Evolutionary conservation across 2,888 invertebrate genomes (phyloP).

Genomic region (Epicampocera succincta): DNA sequence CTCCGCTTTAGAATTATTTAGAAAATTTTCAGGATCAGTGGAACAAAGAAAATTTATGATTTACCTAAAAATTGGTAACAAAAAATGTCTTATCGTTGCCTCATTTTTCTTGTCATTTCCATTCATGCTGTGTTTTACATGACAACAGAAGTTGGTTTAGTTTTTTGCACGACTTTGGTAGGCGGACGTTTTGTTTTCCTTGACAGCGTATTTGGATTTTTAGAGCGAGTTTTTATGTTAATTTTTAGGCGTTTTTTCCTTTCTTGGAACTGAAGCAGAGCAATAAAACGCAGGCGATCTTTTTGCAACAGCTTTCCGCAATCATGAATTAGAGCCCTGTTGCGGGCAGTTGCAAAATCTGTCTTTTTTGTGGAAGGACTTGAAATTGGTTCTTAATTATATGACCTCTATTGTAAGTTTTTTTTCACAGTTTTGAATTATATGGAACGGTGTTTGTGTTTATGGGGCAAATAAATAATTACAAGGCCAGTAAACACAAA

Average conservation of each 20-base stretch:
- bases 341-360: no score
- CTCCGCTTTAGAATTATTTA: not conserved
- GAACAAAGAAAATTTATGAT: not conserved
- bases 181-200: slow-evolving; percentile 18
- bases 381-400: no score
- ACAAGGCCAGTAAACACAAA: no score
- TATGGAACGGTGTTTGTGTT: no score
- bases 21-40: not conserved
- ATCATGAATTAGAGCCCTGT: slow-evolving; percentile 9
- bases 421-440: no score
- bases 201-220: slow-evolving; percentile 38
- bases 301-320: not conserved
- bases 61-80: slow-evolving; percentile 23
- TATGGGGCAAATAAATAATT: no score
- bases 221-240: slow-evolving; percentile 62
- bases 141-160: slow-evolving; percentile 53
- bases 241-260: slow-evolving; percentile 63
- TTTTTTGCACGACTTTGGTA: slow-evolving; percentile 69
- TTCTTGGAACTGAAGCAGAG: slow-evolving; percentile 42
- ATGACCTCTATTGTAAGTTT: no score
- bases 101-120: not conserved
- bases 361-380: not conserved
- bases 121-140: slow-evolving; percentile 62
- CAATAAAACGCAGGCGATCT: slow-evolving; percentile 62
- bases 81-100: not conserved